Percentiles rank a stretch among this genome's conserved stretches.
Conservation (phyloP, 2,888 invertebrate genomes). For the Ethmia dodecea region DNA sequence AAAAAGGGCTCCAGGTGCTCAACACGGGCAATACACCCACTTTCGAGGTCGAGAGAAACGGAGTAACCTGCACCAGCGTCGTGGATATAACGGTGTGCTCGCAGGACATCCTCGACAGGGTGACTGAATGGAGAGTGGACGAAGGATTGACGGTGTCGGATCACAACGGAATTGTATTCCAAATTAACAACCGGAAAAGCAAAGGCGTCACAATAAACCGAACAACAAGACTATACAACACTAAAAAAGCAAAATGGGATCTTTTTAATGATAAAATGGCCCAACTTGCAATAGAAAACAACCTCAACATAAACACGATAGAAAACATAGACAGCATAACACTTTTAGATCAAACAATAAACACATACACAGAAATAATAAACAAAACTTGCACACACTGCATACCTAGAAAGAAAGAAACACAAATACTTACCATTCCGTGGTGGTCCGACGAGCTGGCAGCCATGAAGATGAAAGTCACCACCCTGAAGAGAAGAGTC, state of each 20-base stretch:
- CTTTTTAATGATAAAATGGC: not conserved
- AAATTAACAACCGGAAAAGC: too few relatives aligned
- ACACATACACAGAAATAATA: too few relatives aligned
- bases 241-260: too few relatives aligned
- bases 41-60: not conserved
- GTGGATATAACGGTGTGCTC: constrained; percentile 1
- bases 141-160: not conserved
- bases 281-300: constrained; percentile 16
- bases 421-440: not conserved
- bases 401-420: constrained; percentile 10
- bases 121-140: not conserved
- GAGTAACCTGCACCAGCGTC: not conserved
- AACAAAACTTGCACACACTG: too few relatives aligned
- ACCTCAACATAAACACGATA: constrained; percentile 16
- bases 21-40: not conserved
- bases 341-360: constrained; percentile 1
- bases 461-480: constrained; percentile 1
- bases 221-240: too few relatives aligned
- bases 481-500: constrained; percentile 4
- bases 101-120: not conserved
- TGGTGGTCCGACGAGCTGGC: constrained; percentile 10
- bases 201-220: too few relatives aligned
- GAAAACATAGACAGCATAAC: not conserved
- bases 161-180: not conserved
- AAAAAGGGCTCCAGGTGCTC: not conserved